phyloP scores from a whole-genome alignment of 2,113 vertebrate genomes.

The Cacatua alba region DNA sequence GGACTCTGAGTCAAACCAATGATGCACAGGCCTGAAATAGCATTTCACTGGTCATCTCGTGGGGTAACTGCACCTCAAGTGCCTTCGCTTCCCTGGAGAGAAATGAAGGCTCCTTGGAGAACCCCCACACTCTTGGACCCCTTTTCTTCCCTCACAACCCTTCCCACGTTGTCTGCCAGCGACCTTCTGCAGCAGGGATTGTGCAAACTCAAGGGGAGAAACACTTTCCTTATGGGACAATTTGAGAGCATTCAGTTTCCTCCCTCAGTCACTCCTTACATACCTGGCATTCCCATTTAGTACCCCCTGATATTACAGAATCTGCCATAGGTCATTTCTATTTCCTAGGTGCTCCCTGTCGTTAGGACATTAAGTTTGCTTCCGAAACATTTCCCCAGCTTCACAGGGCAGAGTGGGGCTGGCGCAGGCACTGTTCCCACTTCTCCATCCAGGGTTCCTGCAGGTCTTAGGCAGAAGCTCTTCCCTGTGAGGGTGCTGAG shows the following conservation, averaged over 20 bases:
- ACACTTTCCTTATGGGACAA: background rate
- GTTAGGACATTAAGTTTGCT: too few species aligned
- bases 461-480: background rate
- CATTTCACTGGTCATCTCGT: fast-evolving
- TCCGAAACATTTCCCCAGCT: background rate
- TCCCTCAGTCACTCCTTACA: background rate
- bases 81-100: background rate
- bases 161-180: too few species aligned
- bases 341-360: background rate
- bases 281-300: background rate
- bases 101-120: background rate
- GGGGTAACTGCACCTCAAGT: too few species aligned
- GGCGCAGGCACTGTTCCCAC: background rate
- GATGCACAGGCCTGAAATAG: background rate
- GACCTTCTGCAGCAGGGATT: too few species aligned
- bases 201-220: too few species aligned
- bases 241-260: too few species aligned
- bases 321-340: fast-evolving
- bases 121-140: background rate
- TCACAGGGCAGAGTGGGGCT: background rate
- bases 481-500: background rate
- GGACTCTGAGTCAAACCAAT: fast-evolving
- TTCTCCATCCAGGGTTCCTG: background rate
- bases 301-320: background rate
- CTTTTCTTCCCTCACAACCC: too few species aligned